A percentile compares a stretch with the other conserved stretches of the same genome.
Evolutionary conservation across 2,888 invertebrate genomes (phyloP).

Genomic region (Thera britannica): DNA sequence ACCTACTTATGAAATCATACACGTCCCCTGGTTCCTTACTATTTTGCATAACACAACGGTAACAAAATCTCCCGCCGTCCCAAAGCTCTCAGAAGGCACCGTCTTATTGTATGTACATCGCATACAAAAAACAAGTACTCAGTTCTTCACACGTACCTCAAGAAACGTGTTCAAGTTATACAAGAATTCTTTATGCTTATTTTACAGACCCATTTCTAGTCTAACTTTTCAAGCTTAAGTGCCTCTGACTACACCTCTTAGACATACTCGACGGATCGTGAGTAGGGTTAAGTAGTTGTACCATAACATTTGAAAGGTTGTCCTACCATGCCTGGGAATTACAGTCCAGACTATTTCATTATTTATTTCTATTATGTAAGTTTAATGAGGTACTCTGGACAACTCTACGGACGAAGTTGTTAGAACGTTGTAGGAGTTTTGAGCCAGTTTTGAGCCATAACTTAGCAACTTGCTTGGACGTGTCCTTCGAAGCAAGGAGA

Average conservation of each 20-base stretch:
- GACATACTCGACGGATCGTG: not conserved
- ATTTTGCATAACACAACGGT: slow-evolving; percentile 17
- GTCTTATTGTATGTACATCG: slow-evolving; percentile 3
- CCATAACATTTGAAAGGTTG: too few relatives aligned
- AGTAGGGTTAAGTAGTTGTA: not conserved
- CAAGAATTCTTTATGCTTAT: slow-evolving; percentile 8
- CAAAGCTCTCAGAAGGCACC: not conserved
- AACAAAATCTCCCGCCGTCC: slow-evolving; percentile 12
- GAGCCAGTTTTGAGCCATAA: too few relatives aligned
- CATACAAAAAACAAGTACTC: slow-evolving; percentile 8
- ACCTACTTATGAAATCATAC: slow-evolving; percentile 1
- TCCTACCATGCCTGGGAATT: too few relatives aligned
- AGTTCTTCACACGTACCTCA: slow-evolving; percentile 7
- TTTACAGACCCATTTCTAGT: slow-evolving; percentile 3
- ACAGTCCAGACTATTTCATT: too few relatives aligned
- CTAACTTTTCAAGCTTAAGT: slow-evolving; percentile 3
- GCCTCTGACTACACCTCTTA: not conserved
- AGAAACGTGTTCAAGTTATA: slow-evolving; percentile 19
- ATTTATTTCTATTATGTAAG: too few relatives aligned
- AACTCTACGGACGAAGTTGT: too few relatives aligned
- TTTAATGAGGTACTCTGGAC: too few relatives aligned
- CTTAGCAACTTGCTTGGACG: too few relatives aligned
- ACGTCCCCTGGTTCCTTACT: slow-evolving; percentile 5
- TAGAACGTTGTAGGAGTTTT: too few relatives aligned
- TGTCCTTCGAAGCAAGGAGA: too few relatives aligned